Evolutionary conservation across 64 coral and sea anemone genomes (phyloP).

Genomic region (Dendronephthya gigantea): DNA sequence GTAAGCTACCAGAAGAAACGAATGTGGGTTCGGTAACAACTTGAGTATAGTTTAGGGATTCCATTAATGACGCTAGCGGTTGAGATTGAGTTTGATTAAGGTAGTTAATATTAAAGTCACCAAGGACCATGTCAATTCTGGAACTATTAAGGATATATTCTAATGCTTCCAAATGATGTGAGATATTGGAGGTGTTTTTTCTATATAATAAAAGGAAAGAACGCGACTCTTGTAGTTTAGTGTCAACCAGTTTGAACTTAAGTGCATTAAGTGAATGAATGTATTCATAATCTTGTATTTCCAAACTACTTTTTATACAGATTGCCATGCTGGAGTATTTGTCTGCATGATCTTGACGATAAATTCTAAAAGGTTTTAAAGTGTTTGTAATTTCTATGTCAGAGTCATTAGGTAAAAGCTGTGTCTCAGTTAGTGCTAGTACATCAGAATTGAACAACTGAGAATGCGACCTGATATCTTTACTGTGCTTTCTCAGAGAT

Average conservation of each 20-base stretch:
- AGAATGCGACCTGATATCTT: background rate
- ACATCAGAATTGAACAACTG: background rate
- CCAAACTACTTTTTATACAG: background rate
- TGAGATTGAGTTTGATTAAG: background rate
- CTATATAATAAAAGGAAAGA: background rate
- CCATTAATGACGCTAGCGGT: background rate
- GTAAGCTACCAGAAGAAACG: background rate
- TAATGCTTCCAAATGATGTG: background rate
- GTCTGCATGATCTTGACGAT: background rate
- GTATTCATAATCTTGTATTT: background rate
- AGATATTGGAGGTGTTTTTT: background rate
- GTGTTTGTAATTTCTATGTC: background rate
- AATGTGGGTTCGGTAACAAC: background rate
- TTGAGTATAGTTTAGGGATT: background rate
- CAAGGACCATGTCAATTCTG: background rate
- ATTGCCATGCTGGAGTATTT: background rate
- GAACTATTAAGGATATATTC: background rate
- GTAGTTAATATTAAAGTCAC: background rate
- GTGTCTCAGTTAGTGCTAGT: too few species aligned
- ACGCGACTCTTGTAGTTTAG: background rate
- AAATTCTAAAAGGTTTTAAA: background rate
- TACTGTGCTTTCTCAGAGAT: background rate
- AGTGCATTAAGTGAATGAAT: background rate
- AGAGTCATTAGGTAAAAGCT: background rate
- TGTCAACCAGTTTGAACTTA: background rate